phyloP scores from a whole-genome alignment of 1,140 invertebrate species.

The Leptinotarsa lineolata region DNA sequence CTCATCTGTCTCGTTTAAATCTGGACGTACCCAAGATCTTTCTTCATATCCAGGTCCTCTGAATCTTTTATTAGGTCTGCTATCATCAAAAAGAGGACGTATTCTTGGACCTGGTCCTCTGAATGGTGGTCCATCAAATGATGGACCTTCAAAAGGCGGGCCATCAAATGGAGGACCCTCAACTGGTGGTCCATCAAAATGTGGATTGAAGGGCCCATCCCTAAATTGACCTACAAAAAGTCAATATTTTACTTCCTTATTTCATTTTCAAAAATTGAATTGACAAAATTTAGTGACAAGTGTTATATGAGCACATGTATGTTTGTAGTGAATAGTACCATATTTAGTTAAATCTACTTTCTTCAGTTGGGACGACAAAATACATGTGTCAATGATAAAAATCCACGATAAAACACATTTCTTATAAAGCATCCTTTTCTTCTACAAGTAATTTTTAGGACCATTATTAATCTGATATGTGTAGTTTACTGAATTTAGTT shows the following conservation, averaged over 20 bases:
- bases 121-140: slow-evolving; percentile 36
- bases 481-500: no score
- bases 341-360: neutral
- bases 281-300: neutral
- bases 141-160: slow-evolving; percentile 47
- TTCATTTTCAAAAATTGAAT: slow-evolving; percentile 14
- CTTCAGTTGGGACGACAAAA: neutral
- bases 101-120: slow-evolving; percentile 37
- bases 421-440: no score
- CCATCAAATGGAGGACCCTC: slow-evolving; percentile 33
- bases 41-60: slow-evolving; percentile 19
- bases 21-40: neutral
- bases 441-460: no score
- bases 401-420: no score
- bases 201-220: slow-evolving; percentile 37
- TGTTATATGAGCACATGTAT: neutral
- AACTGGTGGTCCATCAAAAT: slow-evolving; percentile 34
- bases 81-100: slow-evolving; percentile 27
- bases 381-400: no score
- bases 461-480: no score
- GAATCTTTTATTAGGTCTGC: slow-evolving; percentile 5
- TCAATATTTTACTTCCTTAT: neutral
- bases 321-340: neutral
- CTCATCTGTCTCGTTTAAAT: neutral
- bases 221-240: slow-evolving; percentile 45